phyloP scores from a whole-genome alignment of 2,113 vertebrate species.

The Leuciscus idus region DNA sequence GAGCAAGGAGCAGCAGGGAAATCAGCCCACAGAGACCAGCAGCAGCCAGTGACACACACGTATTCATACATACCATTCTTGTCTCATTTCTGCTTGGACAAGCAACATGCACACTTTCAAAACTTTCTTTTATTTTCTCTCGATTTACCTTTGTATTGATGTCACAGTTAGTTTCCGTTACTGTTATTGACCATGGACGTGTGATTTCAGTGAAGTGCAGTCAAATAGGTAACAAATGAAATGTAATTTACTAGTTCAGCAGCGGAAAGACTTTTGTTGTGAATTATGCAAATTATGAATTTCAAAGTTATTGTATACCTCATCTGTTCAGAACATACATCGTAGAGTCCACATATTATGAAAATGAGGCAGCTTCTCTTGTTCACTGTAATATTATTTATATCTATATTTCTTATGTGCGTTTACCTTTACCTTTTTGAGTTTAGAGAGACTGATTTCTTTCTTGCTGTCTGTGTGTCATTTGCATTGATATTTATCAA shows the following conservation, averaged over 20 bases:
- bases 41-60: conserved; percentile 59
- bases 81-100: not conserved
- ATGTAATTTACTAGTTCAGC: not conserved
- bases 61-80: not conserved
- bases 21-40: conserved; percentile 61
- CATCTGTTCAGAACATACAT: conserved; percentile 57
- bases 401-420: conserved; percentile 43
- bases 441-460: conserved; percentile 53
- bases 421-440: conserved; percentile 39
- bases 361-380: conserved; percentile 74
- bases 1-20: conserved; percentile 85
- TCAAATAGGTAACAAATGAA: not conserved
- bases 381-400: conserved; percentile 74
- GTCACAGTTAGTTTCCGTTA: conserved; percentile 5
- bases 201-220: conserved; percentile 43
- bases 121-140: not conserved
- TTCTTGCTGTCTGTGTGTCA: conserved; percentile 56
- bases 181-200: conserved; percentile 15
- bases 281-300: conserved; percentile 6
- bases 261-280: conserved; percentile 2
- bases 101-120: conserved; percentile 16
- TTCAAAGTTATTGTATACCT: conserved; percentile 68
- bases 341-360: conserved; percentile 23
- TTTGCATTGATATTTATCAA: conserved; percentile 71
- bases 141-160: not conserved